Evolutionary conservation across 2,113 vertebrate species (phyloP).

Genomic region (Xenopus laevis): DNA sequence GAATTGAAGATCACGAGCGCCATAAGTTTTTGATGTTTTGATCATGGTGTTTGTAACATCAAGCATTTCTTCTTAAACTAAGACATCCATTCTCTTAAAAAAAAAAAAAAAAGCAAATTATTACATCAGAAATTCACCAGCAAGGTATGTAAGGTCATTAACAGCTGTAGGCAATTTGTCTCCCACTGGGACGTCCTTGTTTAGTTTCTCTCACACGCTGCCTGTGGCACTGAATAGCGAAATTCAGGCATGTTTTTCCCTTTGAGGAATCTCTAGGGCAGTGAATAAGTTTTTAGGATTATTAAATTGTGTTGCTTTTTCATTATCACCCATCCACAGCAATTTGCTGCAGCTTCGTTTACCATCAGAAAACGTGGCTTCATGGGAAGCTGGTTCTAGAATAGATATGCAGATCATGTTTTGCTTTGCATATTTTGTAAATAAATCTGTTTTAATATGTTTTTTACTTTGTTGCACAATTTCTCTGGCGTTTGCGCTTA

Average conservation of each 20-base stretch:
- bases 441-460: no score
- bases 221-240: conserved; percentile 76
- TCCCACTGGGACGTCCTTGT: conserved; percentile 81
- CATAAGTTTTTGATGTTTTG: conserved; percentile 51
- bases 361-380: conserved; percentile 26
- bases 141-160: conserved; percentile 76
- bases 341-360: conserved; percentile 51
- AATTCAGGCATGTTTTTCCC: conserved; percentile 73
- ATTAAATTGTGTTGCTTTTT: conserved; percentile 64
- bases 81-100: conserved; percentile 48
- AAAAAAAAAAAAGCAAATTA: conserved; percentile 67
- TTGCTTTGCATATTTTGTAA: background rate
- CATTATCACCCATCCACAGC: conserved; percentile 55
- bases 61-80: conserved; percentile 59
- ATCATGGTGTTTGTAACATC: conserved; percentile 63
- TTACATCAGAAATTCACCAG: conserved; percentile 61
- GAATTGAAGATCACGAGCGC: conserved; percentile 46
- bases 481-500: no score
- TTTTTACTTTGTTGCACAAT: no score
- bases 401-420: background rate
- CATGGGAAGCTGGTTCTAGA: conserved; percentile 31
- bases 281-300: conserved; percentile 66
- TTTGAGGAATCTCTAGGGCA: conserved; percentile 69
- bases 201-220: conserved; percentile 80
- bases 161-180: conserved; percentile 67